A percentile compares a stretch with the other conserved stretches of the same genome.
Evolutionary conservation across 1,140 invertebrate species (phyloP).

Genomic region (Papilio polytes): DNA sequence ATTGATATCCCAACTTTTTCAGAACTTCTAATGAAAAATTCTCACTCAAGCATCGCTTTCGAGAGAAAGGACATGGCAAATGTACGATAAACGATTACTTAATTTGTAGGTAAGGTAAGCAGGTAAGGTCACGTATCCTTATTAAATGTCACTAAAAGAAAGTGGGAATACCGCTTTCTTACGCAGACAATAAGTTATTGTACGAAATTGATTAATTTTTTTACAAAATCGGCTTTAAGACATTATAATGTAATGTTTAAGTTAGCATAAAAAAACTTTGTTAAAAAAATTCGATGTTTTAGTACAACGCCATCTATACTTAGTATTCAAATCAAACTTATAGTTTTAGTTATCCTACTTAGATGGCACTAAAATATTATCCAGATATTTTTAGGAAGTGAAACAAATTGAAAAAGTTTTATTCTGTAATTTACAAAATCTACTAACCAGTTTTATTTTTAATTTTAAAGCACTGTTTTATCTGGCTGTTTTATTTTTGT

Average conservation of each 20-base stretch:
- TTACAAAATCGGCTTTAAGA: not conserved
- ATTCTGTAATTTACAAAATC: too few species aligned
- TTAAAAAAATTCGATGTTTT: not conserved
- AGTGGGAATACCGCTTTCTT: conserved; percentile 31
- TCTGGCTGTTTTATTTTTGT: not conserved
- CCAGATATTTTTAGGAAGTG: not conserved
- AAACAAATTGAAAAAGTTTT: not conserved
- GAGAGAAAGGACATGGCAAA: too few species aligned
- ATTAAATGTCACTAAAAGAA: conserved; percentile 15
- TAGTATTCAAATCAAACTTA: not conserved
- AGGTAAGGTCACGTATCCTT: not conserved
- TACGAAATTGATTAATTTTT: not conserved
- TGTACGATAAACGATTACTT: not conserved
- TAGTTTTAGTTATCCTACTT: not conserved
- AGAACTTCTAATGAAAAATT: too few species aligned
- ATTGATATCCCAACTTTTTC: too few species aligned
- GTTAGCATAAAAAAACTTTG: not conserved
- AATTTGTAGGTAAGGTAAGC: conserved; percentile 11
- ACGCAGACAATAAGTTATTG: not conserved
- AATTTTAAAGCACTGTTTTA: not conserved
- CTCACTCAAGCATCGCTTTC: too few species aligned
- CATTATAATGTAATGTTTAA: not conserved
- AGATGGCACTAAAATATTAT: not conserved
- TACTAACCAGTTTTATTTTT: not conserved
- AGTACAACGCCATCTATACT: conserved; percentile 2